Evolutionary conservation across 1,140 invertebrate genomes (phyloP).

Genomic region (Bombus fervidus): DNA sequence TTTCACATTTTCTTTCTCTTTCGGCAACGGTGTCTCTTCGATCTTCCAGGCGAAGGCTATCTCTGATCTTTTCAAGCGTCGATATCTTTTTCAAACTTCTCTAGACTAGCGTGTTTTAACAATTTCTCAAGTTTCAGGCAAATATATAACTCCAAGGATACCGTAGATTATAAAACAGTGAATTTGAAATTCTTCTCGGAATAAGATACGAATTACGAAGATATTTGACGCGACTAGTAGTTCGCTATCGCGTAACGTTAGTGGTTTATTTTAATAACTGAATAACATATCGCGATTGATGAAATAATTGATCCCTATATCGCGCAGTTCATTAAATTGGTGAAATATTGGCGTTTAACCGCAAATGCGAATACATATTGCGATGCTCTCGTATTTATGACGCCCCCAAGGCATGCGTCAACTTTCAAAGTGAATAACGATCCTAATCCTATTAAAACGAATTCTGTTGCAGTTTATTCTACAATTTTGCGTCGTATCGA

Average conservation of each 20-base stretch:
- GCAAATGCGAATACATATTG: neutral
- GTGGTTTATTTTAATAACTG: neutral
- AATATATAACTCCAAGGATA: neutral
- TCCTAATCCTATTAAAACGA: neutral
- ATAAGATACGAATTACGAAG: neutral
- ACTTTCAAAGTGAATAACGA: slow-evolving; percentile 28
- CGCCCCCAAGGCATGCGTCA: slow-evolving; percentile 13
- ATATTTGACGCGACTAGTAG: neutral
- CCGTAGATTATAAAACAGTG: no score
- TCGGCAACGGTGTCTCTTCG: neutral
- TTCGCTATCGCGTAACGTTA: neutral
- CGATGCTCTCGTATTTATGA: slow-evolving; percentile 14
- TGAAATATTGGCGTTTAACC: slow-evolving; percentile 26
- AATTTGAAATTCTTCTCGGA: neutral
- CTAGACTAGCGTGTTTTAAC: neutral
- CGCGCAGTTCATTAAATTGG: slow-evolving; percentile 26
- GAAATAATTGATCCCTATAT: slow-evolving; percentile 27
- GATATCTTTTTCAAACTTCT: no score
- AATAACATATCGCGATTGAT: slow-evolving; percentile 6
- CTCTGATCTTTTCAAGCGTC: neutral
- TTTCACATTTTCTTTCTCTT: neutral
- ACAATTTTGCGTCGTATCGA: neutral
- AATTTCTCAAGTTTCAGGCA: neutral
- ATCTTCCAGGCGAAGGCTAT: slow-evolving; percentile 1
- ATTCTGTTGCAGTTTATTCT: neutral